Base-by-base conservation (phyloP, 2,797 vertebrate genomes). In the Uromys caudimaculatus region DNA sequence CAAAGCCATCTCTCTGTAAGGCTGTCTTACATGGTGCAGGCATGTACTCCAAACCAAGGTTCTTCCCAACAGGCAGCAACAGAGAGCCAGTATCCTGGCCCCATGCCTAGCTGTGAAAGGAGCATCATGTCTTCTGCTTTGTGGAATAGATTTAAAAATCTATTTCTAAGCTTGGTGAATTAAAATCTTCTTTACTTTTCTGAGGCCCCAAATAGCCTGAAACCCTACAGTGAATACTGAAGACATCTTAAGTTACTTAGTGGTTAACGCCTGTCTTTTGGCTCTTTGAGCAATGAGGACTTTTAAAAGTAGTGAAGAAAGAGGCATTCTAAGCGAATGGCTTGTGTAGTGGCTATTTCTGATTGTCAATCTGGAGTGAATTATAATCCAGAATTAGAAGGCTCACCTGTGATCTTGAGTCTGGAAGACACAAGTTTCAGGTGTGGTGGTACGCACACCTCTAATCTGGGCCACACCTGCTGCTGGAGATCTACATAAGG, bases 301-400 rank as follows among this genome's bases (percentile, higher is more conserved):
- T 86, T 91, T 92, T 87, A 85, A 95, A 97, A 96, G 38, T 81
- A 84, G 27, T 41, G 41, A 90, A 83, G 82, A 75, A 88, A 83
- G 91, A 75, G 50, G 35, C 86, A 89, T 96, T 84, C 67, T 32
- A 58, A 87, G 78, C 89, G 82, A 92, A 85, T 77, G 38, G 56
- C 58, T 60, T 64, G 69, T 64, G 41, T n/a, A n/a, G n/a, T n/a
- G n/a, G n/a, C n/a, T n/a, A n/a, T n/a, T n/a, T n/a, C n/a, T n/a
- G n/a, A n/a, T n/a, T n/a, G n/a, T n/a, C n/a, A n/a, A n/a, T n/a
- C n/a, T n/a, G n/a, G n/a, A n/a, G n/a, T n/a, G n/a, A n/a, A n/a
- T n/a, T n/a, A n/a, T n/a, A n/a, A n/a, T n/a, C n/a, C n/a, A n/a
- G n/a, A n/a, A n/a, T n/a, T n/a, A n/a, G n/a, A n/a, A n/a, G n/a